Evolutionary conservation across 2,113 vertebrate species (phyloP).

Genomic region (Anolis carolinensis): DNA sequence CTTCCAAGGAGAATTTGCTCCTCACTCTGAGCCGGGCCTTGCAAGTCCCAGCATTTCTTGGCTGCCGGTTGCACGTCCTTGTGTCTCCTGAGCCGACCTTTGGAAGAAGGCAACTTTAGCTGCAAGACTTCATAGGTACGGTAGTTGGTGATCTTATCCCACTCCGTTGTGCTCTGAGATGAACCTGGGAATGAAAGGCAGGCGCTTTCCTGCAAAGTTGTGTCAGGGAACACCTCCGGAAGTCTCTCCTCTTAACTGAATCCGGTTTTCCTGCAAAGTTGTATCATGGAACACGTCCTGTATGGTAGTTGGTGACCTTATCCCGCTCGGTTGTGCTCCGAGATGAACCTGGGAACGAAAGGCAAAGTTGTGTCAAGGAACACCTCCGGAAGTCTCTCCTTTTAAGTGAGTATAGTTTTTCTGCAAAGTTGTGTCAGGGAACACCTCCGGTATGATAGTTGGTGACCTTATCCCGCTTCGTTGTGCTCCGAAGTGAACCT

Average conservation of each 20-base stretch:
- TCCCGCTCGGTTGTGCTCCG: background rate
- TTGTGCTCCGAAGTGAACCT: constrained; percentile 13
- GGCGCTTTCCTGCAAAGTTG: no score
- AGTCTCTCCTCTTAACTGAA: constrained; percentile 33
- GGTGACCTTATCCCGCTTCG: background rate
- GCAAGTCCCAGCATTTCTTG: no score
- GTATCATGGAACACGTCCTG: no score
- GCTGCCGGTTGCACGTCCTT: background rate
- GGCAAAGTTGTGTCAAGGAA: background rate
- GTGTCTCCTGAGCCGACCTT: background rate
- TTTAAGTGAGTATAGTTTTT: no score
- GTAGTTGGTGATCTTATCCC: background rate
- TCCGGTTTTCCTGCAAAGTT: no score
- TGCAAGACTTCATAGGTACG: no score
- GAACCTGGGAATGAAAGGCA: no score
- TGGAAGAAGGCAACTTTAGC: background rate
- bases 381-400: no score
- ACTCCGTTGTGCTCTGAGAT: background rate
- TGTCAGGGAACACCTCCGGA: background rate
- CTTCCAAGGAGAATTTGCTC: background rate
- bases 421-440: background rate
- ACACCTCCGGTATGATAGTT: background rate
- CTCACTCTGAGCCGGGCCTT: background rate
- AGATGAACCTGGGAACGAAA: no score
- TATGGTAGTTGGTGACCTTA: background rate